Base-by-base conservation (phyloP, 2,888 invertebrate genomes). In the Lamellibrachia columna region DNA sequence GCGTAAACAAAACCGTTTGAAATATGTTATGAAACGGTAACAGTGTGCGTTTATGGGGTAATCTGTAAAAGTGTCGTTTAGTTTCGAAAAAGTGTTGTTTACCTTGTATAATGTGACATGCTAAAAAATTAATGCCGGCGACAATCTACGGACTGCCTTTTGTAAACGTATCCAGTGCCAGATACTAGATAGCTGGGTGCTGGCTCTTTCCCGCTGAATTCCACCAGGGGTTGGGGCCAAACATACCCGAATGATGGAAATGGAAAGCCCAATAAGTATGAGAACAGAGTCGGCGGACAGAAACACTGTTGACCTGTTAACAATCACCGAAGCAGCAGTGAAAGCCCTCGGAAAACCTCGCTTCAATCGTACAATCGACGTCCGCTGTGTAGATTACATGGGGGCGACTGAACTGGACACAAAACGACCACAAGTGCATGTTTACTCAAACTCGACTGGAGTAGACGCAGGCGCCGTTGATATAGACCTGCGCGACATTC, bases 1-100 rank as follows among this genome's bases (percentile, higher is more conserved):
- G 75, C 22, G 75, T 75, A 75, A 75, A 75, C 75, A 75, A 75
- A 75, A 75, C 75, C 75, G 22, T 75, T 75, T 75, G 75, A 75
- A 75, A 75, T 40, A 22, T 22, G 15, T 75, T 15, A 75, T 75
- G 15, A 22, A 75, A 75, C 6, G 75, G 15, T 75, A 75, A 6
- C 75, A 75, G 75, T 75, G 75, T 22, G 22, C n/a, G 15, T n/a
- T 75, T 75, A 75, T 75, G n/a, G 15, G 75, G n/a, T 75, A 75
- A 22, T 75, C 75, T 3, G 75, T 75, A 22, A 75, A 75, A 75
- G 75, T 22, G 75, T 22, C 75, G 75, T 3, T 75, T 75, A 75
- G 3, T 11, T 75, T 75, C 75, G 75, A 75, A 15, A 75, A 75
- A 6, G 22, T 75, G 75, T 75, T 15, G 75, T 75, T 75, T 75